Conservation (phyloP, 2,888 invertebrate species). For the Cantharis nigra region DNA sequence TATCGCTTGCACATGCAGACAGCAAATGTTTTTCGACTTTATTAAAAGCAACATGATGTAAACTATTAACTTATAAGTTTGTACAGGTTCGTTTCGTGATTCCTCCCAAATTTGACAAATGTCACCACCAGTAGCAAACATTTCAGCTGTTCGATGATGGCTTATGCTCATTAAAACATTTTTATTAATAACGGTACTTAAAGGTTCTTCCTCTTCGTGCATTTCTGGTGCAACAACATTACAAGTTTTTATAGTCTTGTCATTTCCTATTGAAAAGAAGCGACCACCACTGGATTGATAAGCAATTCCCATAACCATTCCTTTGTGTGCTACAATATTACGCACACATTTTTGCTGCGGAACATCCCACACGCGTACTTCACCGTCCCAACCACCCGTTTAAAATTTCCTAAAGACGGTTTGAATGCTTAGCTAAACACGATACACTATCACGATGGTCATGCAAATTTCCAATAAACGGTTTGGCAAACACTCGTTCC, state of each 20-base stretch:
- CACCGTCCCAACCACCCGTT: constrained; percentile 98
- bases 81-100: constrained; percentile 83
- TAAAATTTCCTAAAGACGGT: constrained; percentile 73
- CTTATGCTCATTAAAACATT: constrained; percentile 78
- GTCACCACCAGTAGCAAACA: constrained; percentile 94
- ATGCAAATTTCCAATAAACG: constrained; percentile 90
- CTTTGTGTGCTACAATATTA: constrained; percentile 87
- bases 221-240: constrained; percentile 61
- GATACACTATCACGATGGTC: constrained; percentile 93
- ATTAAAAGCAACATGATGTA: constrained; percentile 89
- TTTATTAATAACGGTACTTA: constrained; percentile 72
- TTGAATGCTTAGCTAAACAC: constrained; percentile 85
- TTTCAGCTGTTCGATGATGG: constrained; percentile 76
- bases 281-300: constrained; percentile 68
- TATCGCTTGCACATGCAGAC: constrained; percentile 90
- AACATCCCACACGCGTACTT: constrained; percentile 90
- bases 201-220: constrained; percentile 68
- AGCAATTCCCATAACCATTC: constrained; percentile 82
- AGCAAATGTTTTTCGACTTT: constrained; percentile 71
- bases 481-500: constrained; percentile 96
- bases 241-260: constrained; percentile 96
- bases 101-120: constrained; percentile 94
- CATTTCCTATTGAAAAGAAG: constrained; percentile 85
- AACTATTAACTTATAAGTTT: constrained; percentile 83
- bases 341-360: constrained; percentile 71